phyloP scores from a whole-genome alignment of 2,113 vertebrate genomes.

The Cynopterus brachyotis region DNA sequence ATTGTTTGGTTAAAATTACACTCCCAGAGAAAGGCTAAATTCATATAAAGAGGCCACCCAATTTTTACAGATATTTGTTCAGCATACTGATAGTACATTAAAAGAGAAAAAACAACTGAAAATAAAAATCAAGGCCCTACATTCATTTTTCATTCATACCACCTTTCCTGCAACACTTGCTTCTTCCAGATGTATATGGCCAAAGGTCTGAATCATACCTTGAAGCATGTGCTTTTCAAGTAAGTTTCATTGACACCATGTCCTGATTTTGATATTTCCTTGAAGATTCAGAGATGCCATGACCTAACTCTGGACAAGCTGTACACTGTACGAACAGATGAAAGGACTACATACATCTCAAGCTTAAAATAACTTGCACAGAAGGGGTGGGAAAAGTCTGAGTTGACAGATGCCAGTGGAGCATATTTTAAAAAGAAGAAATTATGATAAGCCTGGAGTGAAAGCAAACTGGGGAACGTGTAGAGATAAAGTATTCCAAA shows the following conservation, averaged over 20 bases:
- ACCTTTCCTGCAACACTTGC: not conserved
- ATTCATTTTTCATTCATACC: not conserved
- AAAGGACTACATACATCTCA: constrained; percentile 21
- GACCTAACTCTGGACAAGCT: not conserved
- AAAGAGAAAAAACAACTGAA: not conserved
- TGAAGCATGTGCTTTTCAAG: constrained; percentile 23
- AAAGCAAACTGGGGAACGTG: constrained; percentile 3
- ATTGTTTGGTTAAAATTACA: constrained; percentile 38
- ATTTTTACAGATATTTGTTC: constrained; percentile 33
- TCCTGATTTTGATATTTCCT: constrained; percentile 39
- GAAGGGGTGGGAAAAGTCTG: not conserved
- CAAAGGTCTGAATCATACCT: constrained; percentile 49
- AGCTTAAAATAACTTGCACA: constrained; percentile 45
- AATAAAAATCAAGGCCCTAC: not conserved
- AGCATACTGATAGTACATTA: not conserved
- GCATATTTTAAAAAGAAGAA: constrained; percentile 27
- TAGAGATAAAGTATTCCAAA: not conserved
- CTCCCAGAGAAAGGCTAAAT: not conserved
- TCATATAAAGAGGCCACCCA: not conserved
- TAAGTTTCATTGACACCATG: not conserved
- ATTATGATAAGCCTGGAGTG: not conserved
- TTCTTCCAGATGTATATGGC: not conserved
- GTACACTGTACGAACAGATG: not conserved
- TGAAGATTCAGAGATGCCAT: not conserved
- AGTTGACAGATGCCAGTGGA: not conserved